Evolutionary conservation across 2,113 vertebrate genomes (phyloP), one percentile per base, ranked within the genome.

Genomic region (Eolophus roseicapilla): DNA sequence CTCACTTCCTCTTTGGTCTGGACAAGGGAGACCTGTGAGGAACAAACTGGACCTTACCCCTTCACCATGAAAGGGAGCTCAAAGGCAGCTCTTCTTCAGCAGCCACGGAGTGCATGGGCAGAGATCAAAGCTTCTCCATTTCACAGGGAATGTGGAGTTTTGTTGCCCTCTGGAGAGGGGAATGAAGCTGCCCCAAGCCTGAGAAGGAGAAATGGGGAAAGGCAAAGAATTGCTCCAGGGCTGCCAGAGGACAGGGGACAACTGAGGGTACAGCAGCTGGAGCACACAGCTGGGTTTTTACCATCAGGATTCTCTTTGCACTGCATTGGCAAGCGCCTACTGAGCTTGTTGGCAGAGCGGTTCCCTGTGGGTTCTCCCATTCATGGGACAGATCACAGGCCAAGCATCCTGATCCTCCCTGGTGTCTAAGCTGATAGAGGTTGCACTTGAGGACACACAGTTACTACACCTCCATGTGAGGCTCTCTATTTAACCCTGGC

Each of bases 111-210:
- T 81, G 20, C 28, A 33, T 1, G 7, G 50, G 4, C 37, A 74
- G 0, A 3, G 24, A 53, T 35, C 65, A 79, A 77, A 78, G 21
- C n/a, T 64, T 49, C 44, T 31, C 44, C 28, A 18, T 7, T 11
- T 21, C 41, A 33, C 21, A 37, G 31, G 16, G 8, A 47, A 41
- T 3, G 12, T 11, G n/a, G 28, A 70, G 18, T 18, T 76, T 50
- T 55, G 47, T 11, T 63, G n/a, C 10, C 31, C 6, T 31, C 5
- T 57, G 41, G 13, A 12, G 3, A 50, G 33, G 21, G 5, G 44
- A 7, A 37, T 0, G 0, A 70, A 24, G 44, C 17, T 84, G 39
- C 16, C 50, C 57, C 33, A 76, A 24, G 39, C 16, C 17, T 39
- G 43, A 90, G 44, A 39, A 60, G 27, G 28, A 69, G 14, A 55